These are phyloP conservation scores for Actenoides hombroni DNA, from an alignment of 2,113 vertebrate species.

Conservation along the genomic window DNA sequence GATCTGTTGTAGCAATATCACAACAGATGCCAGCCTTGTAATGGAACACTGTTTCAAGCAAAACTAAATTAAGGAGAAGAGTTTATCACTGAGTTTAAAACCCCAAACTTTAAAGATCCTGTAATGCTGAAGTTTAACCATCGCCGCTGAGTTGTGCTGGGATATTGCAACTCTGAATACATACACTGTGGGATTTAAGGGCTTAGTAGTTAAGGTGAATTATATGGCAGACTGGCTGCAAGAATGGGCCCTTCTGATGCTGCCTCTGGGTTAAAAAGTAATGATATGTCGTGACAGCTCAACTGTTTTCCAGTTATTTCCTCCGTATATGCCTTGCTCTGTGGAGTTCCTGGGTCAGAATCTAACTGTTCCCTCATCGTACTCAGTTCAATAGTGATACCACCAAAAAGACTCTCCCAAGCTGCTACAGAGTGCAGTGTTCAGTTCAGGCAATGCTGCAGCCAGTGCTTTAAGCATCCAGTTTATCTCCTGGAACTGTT, in stretches of 20 bases:
- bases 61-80: not conserved
- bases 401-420: not conserved
- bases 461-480: accelerated
- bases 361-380: not conserved
- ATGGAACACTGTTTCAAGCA: not conserved
- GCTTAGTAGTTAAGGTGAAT: not conserved
- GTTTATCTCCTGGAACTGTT: not conserved
- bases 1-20: not conserved
- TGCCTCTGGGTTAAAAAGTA: not conserved
- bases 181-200: not conserved
- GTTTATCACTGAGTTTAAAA: not conserved
- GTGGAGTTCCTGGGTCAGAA: not conserved
- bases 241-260: not conserved
- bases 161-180: not conserved
- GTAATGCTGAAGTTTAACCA: not conserved
- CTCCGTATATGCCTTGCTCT: not conserved
- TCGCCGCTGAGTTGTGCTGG: not conserved
- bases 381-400: not conserved
- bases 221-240: not conserved
- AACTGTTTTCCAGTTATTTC: not conserved
- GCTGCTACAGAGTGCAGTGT: accelerated
- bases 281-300: not conserved
- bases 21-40: not conserved
- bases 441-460: not conserved
- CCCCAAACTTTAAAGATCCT: not conserved